phyloP scores from a whole-genome alignment of 2,888 invertebrate species.

The Agrochola litura region DNA sequence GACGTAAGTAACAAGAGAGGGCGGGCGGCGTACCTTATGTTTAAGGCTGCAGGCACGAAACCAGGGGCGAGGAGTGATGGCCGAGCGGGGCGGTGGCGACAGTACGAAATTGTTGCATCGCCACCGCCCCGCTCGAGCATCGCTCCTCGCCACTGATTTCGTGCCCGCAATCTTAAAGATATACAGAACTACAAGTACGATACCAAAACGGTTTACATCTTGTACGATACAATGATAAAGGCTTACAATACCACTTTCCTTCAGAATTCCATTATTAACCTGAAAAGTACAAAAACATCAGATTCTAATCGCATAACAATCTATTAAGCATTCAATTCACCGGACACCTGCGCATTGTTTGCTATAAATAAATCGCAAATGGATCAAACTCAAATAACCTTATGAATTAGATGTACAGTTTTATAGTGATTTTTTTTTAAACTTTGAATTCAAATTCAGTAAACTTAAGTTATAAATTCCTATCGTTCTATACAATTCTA shows the following conservation, averaged over 20 bases:
- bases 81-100: too few species aligned
- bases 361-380: not conserved
- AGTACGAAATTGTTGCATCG: not conserved
- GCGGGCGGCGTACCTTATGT: too few species aligned
- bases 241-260: not conserved
- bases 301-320: not conserved
- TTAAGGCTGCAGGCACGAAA: too few species aligned
- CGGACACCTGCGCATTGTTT: not conserved
- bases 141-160: too few species aligned
- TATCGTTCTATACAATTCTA: too few species aligned
- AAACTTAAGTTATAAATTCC: not conserved
- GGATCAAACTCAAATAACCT: too few species aligned
- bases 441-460: not conserved
- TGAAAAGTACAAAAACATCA: not conserved
- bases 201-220: not conserved
- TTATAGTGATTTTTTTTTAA: not conserved
- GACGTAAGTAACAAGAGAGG: too few species aligned
- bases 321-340: not conserved
- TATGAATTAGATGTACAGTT: not conserved
- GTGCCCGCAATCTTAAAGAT: not conserved
- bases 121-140: not conserved
- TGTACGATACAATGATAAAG: not conserved
- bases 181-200: not conserved
- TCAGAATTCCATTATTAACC: not conserved
- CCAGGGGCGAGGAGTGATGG: too few species aligned